Base-by-base conservation (phyloP, 1,140 invertebrate species). In the Diabrotica virgifera region DNA sequence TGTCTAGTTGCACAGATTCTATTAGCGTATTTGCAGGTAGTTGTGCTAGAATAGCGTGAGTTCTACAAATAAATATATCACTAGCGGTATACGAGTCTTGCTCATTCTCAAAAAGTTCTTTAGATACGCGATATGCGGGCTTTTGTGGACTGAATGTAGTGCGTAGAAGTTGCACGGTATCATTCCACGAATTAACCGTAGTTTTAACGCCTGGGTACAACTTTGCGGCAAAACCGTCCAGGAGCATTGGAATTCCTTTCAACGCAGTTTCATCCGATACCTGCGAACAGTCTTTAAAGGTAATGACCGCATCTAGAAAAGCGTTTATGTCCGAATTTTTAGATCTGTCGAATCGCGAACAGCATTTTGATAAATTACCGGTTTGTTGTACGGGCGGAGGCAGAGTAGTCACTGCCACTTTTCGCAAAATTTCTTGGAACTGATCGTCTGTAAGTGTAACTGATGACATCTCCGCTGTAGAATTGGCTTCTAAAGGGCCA, bases 141-240 rank as follows among this genome's bases (percentile, higher is more conserved):
- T n/a, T n/a, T n/a, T n/a, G n/a, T n/a, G n/a, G n/a, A n/a, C n/a
- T n/a, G n/a, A n/a, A n/a, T n/a, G n/a, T n/a, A n/a, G n/a, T n/a
- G n/a, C n/a, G n/a, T n/a, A n/a, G n/a, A n/a, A n/a, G n/a, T n/a
- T 6, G 57, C 24, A 38, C 56, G 12, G 63, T 36, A 7, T 64
- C 57, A 9, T 3, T 12, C 51, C 56, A 64, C 12, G 56, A 52
- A 50, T 6, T 14, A 6, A 64, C 6, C n/a, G 57, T 52, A 38
- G 52, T 6, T 35, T 59, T 50, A 11, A 50, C n/a, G 14, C 52
- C n/a, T 6, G n/a, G 52, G 14, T 12, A 52, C 52, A 6, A 52
- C 5, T 5, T 52, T 52, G 64, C 64, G 10, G 64, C 54, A 35
- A 56, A 56, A 35, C 54, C 54, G 36, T 56, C 54, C n/a, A 56